phyloP scores from a whole-genome alignment of 2,113 vertebrate genomes.

The Caranx melampygus region DNA sequence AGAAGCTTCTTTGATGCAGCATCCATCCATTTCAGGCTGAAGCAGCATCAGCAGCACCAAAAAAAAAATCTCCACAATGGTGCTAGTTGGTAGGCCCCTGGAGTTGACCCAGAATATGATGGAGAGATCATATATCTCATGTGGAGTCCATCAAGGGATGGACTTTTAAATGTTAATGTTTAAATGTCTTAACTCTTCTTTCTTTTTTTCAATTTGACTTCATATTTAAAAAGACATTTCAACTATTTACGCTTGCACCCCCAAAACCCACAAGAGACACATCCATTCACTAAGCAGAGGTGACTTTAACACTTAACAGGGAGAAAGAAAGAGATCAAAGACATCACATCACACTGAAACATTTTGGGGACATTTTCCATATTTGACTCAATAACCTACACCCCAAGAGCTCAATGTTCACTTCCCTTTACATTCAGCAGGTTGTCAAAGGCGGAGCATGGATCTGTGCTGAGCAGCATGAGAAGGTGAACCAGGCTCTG shows the following conservation, averaged over 20 bases:
- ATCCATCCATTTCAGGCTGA: background rate
- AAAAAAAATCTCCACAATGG: background rate
- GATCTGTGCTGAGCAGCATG: constrained; percentile 60
- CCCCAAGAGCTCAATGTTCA: background rate
- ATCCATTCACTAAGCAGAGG: too few species aligned
- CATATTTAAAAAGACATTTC: too few species aligned
- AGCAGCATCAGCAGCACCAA: background rate
- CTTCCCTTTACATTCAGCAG: constrained; percentile 4
- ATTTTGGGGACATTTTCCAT: background rate
- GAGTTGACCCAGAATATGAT: too few species aligned
- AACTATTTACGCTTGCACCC: too few species aligned
- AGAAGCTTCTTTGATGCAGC: constrained; percentile 6
- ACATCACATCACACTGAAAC: constrained; percentile 4
- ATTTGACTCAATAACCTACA: background rate
- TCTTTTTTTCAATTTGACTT: too few species aligned
- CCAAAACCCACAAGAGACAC: too few species aligned
- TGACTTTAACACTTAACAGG: too few species aligned
- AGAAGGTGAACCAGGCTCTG: constrained; percentile 66
- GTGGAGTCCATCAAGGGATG: too few species aligned
- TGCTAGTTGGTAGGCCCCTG: too few species aligned
- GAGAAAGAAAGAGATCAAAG: background rate
- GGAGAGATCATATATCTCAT: too few species aligned
- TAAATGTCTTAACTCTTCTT: too few species aligned
- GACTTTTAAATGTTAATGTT: too few species aligned
- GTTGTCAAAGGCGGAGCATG: constrained; percentile 36